Conservation (phyloP, 1,140 invertebrate species). For the Rhopalosiphum maidis region DNA sequence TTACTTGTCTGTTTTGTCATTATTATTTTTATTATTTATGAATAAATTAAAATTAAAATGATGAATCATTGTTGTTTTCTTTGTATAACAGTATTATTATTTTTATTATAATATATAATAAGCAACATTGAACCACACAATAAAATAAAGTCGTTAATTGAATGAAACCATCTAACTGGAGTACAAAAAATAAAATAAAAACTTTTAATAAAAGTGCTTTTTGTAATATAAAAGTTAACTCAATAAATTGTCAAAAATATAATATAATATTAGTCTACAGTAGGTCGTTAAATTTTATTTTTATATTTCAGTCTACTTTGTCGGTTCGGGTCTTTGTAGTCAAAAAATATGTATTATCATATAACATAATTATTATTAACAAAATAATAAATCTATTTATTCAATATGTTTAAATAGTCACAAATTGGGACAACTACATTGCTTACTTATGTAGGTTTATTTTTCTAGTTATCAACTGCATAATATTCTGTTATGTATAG, state of each 20-base stretch:
- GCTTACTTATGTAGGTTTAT: not conserved
- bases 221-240: slow-evolving; percentile 12
- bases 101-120: not conserved
- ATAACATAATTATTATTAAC: not conserved
- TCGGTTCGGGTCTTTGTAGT: not conserved
- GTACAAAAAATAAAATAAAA: not conserved
- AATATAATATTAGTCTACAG: not conserved
- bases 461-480: not conserved
- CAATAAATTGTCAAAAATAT: not conserved
- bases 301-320: not conserved
- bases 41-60: not conserved
- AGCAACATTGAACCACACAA: slow-evolving; percentile 10
- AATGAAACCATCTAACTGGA: not conserved
- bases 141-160: not conserved
- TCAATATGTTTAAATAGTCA: not conserved
- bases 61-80: not conserved
- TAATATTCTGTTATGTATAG: not conserved
- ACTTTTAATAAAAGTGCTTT: slow-evolving; percentile 8
- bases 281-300: not conserved
- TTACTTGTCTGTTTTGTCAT: not conserved
- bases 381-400: not conserved
- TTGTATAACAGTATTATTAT: not conserved
- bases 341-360: not conserved
- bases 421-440: not conserved
- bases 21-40: not conserved